phyloP scores from a whole-genome alignment of 2,797 vertebrate species.

The Hyperoplus immaculatus region DNA sequence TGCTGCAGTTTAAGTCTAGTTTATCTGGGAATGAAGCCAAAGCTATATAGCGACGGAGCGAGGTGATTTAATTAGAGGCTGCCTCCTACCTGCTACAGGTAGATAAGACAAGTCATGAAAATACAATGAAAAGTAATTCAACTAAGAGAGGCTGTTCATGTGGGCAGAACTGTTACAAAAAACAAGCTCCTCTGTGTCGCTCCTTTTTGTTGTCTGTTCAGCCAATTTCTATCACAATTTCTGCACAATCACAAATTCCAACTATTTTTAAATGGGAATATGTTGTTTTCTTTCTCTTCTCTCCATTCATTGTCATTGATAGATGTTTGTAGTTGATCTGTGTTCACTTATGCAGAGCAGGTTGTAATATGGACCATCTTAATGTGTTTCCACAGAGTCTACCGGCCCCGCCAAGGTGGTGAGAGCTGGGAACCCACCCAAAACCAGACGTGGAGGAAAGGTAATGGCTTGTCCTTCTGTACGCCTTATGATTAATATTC shows the following conservation, averaged over 20 bases:
- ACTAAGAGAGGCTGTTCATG: not conserved
- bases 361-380: conserved; percentile 33
- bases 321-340: not conserved
- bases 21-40: conserved; percentile 11
- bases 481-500: not conserved
- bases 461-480: conserved; percentile 72
- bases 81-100: not conserved
- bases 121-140: not conserved
- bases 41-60: not conserved
- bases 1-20: not conserved
- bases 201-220: not conserved
- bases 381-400: conserved; percentile 84
- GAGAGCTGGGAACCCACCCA: conserved; percentile 90
- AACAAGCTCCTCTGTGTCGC: not conserved
- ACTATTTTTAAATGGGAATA: not conserved
- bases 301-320: not conserved
- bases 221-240: not conserved
- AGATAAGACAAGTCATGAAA: conserved; percentile 29
- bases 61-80: not conserved
- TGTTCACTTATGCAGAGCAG: not conserved
- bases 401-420: conserved; percentile 94
- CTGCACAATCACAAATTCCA: not conserved
- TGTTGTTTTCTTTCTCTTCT: not conserved
- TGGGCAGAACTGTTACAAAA: not conserved
- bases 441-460: conserved; percentile 94